These are phyloP conservation scores for Acrocephalus arundinaceus DNA, from an alignment of 2,113 vertebrate genomes.

Conservation along the genomic window DNA sequence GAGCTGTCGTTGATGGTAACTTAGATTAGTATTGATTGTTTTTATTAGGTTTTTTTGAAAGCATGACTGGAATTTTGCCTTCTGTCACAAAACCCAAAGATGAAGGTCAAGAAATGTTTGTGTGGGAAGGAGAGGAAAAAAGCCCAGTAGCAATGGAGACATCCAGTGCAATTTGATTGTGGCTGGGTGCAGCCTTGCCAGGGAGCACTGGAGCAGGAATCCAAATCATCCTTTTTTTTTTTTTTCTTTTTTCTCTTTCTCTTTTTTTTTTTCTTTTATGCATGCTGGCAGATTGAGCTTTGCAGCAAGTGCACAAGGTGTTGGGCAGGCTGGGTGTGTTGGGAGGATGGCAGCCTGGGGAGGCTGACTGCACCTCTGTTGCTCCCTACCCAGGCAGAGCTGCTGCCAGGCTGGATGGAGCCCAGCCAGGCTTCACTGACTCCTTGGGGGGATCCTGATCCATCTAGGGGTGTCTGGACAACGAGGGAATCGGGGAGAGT, in stretches of 20 bases:
- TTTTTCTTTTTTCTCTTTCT: too few relatives aligned
- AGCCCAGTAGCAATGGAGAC: background rate
- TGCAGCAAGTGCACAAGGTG: background rate
- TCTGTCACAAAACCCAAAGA: background rate
- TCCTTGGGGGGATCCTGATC: background rate
- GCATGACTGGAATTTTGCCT: background rate
- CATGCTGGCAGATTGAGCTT: background rate
- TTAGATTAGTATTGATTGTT: background rate
- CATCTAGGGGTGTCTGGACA: background rate
- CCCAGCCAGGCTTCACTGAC: background rate
- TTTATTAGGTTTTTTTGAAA: background rate
- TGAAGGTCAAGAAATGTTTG: background rate
- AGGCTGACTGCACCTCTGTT: background rate
- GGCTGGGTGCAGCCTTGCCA: background rate
- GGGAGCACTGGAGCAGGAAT: background rate
- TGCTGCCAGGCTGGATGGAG: background rate
- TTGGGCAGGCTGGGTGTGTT: background rate
- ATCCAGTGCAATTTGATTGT: background rate
- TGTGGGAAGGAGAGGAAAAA: background rate
- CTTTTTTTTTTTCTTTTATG: fast-evolving
- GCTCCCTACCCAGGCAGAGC: background rate
- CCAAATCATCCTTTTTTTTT: fast-evolving
- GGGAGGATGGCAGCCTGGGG: background rate
- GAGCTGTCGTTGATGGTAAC: background rate
- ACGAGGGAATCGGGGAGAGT: fast-evolving